Conservation (phyloP, 2,113 vertebrate species). For the Cebus imitator region DNA sequence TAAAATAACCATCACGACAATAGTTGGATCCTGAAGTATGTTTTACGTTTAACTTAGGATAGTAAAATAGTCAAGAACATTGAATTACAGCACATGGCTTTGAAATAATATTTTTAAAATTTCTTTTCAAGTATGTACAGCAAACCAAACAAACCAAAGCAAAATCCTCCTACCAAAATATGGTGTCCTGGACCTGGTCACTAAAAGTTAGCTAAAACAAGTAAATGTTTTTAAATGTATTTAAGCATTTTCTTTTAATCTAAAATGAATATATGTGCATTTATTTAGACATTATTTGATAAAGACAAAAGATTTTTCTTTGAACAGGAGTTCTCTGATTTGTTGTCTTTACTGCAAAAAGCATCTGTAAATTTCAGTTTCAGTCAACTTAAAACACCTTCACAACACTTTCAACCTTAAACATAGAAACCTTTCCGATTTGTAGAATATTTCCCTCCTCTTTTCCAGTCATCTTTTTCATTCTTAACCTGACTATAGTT, state of each 20-base stretch:
- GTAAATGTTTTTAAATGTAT: neutral
- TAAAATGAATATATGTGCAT: neutral
- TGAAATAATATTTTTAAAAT: neutral
- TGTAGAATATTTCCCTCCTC: neutral
- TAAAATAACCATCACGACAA: too few relatives aligned
- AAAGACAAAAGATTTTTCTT: neutral
- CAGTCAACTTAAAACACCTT: neutral
- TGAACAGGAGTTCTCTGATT: neutral
- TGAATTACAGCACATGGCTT: too few relatives aligned
- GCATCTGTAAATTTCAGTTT: neutral
- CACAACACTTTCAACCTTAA: neutral
- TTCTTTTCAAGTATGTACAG: neutral
- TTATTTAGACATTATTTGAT: neutral
- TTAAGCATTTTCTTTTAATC: neutral
- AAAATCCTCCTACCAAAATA: neutral
- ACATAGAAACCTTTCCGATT: neutral
- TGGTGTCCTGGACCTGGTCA: neutral
- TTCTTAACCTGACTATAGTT: neutral
- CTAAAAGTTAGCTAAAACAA: neutral
- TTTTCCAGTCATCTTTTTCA: neutral
- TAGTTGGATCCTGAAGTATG: too few relatives aligned
- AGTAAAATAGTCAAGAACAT: too few relatives aligned
- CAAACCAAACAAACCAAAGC: neutral
- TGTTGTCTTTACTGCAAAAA: neutral
- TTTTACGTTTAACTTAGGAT: too few relatives aligned